Conservation (phyloP, 2,113 vertebrate species). For the Hippoglossus stenolepis region DNA sequence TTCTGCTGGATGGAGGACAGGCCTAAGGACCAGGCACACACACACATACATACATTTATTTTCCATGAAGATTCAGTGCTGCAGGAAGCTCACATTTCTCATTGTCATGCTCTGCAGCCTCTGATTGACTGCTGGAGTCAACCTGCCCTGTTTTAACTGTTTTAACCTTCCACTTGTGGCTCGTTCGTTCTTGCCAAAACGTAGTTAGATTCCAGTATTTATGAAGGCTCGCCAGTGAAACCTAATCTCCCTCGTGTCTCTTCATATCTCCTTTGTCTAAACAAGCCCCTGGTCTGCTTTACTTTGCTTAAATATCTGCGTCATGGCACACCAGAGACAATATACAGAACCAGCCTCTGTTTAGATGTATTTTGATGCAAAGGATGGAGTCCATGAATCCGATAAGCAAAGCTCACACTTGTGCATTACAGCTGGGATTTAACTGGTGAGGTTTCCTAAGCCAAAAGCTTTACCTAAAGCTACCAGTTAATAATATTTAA, state of each 20-base stretch:
- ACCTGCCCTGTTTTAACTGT: conserved; percentile 15
- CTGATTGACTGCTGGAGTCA: conserved; percentile 1
- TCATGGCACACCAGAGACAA: conserved; percentile 43
- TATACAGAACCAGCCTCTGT: conserved; percentile 38
- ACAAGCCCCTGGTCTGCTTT: conserved; percentile 50
- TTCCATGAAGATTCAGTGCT: background rate
- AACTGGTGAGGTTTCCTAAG: background rate
- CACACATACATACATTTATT: conserved; percentile 37
- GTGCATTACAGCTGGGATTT: background rate
- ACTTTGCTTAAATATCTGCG: conserved; percentile 48
- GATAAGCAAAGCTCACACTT: background rate
- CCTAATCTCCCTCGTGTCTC: conserved; percentile 26
- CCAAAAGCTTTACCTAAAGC: background rate
- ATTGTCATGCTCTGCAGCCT: conserved; percentile 1
- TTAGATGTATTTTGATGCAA: conserved; percentile 34
- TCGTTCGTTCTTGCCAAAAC: conserved; percentile 13
- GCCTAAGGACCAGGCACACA: conserved; percentile 77
- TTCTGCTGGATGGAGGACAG: conserved; percentile 89
- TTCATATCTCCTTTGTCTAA: conserved; percentile 53
- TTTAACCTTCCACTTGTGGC: conserved; percentile 7
- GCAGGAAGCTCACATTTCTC: conserved; percentile 22
- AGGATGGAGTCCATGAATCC: background rate
- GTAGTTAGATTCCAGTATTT: conserved; percentile 32
- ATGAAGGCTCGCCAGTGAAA: conserved; percentile 28
- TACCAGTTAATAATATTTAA: background rate